Conservation (phyloP, 2,797 vertebrate genomes). For the Phataginus tetradactyla region DNA sequence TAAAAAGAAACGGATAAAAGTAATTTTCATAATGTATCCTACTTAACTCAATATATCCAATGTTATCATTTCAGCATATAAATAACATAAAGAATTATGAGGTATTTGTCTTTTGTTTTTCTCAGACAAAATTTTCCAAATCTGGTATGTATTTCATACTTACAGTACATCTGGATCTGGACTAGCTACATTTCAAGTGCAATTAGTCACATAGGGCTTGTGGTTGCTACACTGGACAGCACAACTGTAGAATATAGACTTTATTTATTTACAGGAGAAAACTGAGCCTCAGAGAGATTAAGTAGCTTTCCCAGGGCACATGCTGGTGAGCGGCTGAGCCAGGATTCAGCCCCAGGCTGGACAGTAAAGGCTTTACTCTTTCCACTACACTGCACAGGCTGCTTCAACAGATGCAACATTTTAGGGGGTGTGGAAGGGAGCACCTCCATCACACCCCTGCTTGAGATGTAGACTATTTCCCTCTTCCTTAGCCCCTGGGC, state of each 20-base stretch:
- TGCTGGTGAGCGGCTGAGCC: not conserved
- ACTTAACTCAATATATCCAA: not conserved
- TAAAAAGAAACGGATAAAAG: slow-evolving; percentile 29
- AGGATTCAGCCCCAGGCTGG: not conserved
- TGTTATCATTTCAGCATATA: not conserved
- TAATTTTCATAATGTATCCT: not conserved
- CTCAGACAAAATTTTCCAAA: not conserved
- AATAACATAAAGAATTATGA: not conserved
- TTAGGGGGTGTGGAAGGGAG: not conserved
- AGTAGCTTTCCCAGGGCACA: not conserved
- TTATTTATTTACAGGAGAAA: not conserved
- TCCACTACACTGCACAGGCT: not conserved
- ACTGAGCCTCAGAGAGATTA: not conserved
- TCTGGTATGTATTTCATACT: not conserved
- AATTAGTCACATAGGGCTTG: not conserved
- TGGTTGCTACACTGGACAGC: too few species aligned
- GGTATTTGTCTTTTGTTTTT: not conserved
- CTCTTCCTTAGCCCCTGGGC: not conserved
- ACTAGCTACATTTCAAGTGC: not conserved
- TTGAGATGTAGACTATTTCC: not conserved
- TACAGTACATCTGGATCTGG: not conserved
- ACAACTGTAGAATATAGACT: not conserved
- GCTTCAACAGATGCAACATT: not conserved
- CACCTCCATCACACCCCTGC: too few species aligned
- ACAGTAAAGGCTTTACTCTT: not conserved